Evolutionary conservation across 2,797 vertebrate species (phyloP).

Genomic region (Ambastaia sidthimunki): DNA sequence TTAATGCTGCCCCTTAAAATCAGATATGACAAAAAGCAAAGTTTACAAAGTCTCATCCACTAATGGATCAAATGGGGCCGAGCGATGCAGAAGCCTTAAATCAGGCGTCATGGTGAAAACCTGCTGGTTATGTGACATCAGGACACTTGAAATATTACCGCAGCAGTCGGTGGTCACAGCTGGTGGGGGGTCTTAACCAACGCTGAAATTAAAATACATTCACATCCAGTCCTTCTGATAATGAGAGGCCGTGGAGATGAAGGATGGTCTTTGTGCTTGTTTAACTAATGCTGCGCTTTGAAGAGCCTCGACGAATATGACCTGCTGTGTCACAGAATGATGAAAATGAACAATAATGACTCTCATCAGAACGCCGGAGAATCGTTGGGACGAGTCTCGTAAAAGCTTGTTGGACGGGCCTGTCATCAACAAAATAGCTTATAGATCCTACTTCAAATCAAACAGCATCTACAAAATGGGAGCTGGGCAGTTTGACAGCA

Average conservation of each 20-base stretch:
- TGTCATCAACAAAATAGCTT: conserved; percentile 43
- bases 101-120: conserved; percentile 10
- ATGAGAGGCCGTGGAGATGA: conserved; percentile 38
- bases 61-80: conserved; percentile 26
- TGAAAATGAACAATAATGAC: conserved; percentile 51
- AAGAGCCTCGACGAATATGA: conserved; percentile 41
- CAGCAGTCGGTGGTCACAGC: conserved; percentile 20
- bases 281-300: conserved; percentile 40
- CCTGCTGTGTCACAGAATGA: conserved; percentile 43
- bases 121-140: conserved; percentile 28
- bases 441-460: conserved; percentile 31
- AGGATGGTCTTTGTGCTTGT: conserved; percentile 41
- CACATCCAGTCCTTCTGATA: conserved; percentile 16
- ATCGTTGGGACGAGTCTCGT: conserved; percentile 2
- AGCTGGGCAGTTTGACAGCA: background rate
- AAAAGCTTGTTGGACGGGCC: conserved; percentile 3
- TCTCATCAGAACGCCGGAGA: conserved; percentile 4
- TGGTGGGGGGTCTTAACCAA: conserved; percentile 26
- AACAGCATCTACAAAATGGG: background rate
- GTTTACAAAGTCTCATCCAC: conserved; percentile 6
- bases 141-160: conserved; percentile 20
- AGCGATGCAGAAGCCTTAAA: background rate
- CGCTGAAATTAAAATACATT: conserved; percentile 25
- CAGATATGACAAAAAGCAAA: conserved; percentile 12
- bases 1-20: background rate